Conservation (phyloP, 2,113 vertebrate genomes). For the Mohoua ochrocephala region DNA sequence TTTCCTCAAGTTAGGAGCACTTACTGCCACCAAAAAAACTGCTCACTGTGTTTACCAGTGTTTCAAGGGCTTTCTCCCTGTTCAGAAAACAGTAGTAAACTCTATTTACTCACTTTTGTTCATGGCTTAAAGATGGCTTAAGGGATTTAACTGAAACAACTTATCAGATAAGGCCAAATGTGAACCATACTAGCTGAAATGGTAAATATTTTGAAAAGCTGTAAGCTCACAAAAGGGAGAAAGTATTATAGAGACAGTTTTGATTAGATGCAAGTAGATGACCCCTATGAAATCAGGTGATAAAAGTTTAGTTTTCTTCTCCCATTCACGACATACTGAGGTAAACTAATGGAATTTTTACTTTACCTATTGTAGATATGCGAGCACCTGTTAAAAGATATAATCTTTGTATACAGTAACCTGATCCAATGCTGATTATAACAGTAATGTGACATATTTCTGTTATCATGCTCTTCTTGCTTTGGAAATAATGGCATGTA, state of each 20-base stretch:
- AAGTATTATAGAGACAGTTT: neutral
- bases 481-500: neutral
- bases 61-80: neutral
- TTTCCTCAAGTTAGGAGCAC: neutral
- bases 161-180: neutral
- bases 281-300: neutral
- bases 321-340: neutral
- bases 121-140: neutral
- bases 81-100: neutral
- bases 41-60: neutral
- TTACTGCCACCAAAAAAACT: neutral
- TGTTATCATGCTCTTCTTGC: neutral
- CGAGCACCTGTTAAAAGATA: neutral
- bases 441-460: neutral
- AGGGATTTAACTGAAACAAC: neutral
- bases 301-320: neutral
- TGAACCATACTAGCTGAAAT: neutral
- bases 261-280: neutral
- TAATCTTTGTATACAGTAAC: neutral
- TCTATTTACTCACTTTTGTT: neutral
- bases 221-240: neutral
- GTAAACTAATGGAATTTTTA: neutral
- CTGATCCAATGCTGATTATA: neutral
- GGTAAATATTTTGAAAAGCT: slow-evolving; percentile 2
- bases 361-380: neutral